A percentile compares a stretch with the other conserved stretches of the same genome.
Evolutionary conservation across 2,113 vertebrate species (phyloP).

Genomic region (Amphiprion ocellaris): DNA sequence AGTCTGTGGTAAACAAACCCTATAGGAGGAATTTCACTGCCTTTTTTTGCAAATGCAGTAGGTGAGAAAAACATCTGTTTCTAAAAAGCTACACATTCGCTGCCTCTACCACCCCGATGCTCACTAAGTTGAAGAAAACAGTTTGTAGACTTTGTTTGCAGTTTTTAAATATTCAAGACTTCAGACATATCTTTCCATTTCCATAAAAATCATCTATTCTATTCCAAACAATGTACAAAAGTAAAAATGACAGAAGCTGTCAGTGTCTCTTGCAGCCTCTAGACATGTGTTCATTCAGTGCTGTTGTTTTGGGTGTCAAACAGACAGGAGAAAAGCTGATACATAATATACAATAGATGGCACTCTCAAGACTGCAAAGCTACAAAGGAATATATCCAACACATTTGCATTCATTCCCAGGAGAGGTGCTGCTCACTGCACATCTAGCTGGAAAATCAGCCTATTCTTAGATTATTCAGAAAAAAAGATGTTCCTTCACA

Average conservation of each 20-base stretch:
- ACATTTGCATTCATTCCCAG: slow-evolving; percentile 76
- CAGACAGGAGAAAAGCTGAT: slow-evolving; percentile 53
- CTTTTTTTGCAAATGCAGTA: background rate
- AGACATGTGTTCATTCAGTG: slow-evolving; percentile 54
- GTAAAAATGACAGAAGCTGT: slow-evolving; percentile 51
- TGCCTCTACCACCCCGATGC: background rate
- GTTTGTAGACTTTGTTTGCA: slow-evolving; percentile 23
- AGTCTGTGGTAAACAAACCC: slow-evolving; percentile 47
- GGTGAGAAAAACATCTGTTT: slow-evolving; percentile 14
- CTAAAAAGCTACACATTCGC: slow-evolving; percentile 25
- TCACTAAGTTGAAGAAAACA: slow-evolving; percentile 42
- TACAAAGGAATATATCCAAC: slow-evolving; percentile 71
- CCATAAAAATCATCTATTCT: slow-evolving; percentile 46
- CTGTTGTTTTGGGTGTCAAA: slow-evolving; percentile 67
- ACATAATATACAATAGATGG: slow-evolving; percentile 64
- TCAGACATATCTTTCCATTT: slow-evolving; percentile 33
- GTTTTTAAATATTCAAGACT: slow-evolving; percentile 42
- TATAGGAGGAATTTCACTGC: background rate
- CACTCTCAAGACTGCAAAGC: slow-evolving; percentile 63
- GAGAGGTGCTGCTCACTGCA: slow-evolving; percentile 60
- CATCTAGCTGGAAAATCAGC: slow-evolving; percentile 61
- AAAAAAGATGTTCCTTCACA: slow-evolving; percentile 36
- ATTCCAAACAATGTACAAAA: slow-evolving; percentile 50
- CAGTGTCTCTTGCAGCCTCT: slow-evolving; percentile 41
- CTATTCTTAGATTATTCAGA: slow-evolving; percentile 65